These are phyloP conservation scores for Andinoacara biseriatus DNA, from an alignment of 2,113 vertebrate species.

Conservation along the genomic window DNA sequence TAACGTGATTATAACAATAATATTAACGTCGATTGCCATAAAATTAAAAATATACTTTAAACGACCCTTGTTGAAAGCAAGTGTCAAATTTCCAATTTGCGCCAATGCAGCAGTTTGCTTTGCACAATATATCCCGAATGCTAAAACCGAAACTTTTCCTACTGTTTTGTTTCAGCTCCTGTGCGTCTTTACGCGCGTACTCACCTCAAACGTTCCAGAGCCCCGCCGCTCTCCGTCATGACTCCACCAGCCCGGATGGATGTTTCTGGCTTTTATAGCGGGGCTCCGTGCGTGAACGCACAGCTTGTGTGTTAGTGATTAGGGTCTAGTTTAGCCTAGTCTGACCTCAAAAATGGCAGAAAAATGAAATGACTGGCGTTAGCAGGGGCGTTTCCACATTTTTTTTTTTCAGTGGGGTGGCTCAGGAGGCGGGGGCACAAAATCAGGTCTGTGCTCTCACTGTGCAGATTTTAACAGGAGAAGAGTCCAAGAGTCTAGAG, in stretches of 20 bases:
- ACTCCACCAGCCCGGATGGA: background rate
- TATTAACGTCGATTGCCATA: rapidly evolving
- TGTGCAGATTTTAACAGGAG: background rate
- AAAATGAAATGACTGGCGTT: background rate
- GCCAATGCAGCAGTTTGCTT: background rate
- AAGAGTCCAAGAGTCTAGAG: background rate
- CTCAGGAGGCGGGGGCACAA: background rate
- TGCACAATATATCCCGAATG: background rate
- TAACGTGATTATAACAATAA: background rate
- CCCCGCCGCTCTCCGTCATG: slow-evolving; percentile 48
- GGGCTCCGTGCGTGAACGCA: background rate
- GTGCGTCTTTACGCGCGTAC: slow-evolving; percentile 14
- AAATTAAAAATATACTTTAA: background rate
- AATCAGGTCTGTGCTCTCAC: background rate
- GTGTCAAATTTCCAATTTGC: background rate
- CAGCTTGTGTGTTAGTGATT: background rate
- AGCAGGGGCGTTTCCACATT: background rate
- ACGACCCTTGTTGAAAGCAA: background rate
- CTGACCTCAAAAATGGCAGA: background rate
- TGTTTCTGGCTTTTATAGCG: slow-evolving; percentile 3
- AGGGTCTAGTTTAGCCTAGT: background rate
- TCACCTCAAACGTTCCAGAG: slow-evolving; percentile 46
- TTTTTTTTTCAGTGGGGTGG: background rate
- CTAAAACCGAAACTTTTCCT: background rate
- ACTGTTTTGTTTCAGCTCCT: background rate